A percentile compares a stretch with the other conserved stretches of the same genome.
These are phyloP conservation scores for Pagetopsis macropterus DNA, from an alignment of 2,797 vertebrate genomes.

Conservation along the genomic window DNA sequence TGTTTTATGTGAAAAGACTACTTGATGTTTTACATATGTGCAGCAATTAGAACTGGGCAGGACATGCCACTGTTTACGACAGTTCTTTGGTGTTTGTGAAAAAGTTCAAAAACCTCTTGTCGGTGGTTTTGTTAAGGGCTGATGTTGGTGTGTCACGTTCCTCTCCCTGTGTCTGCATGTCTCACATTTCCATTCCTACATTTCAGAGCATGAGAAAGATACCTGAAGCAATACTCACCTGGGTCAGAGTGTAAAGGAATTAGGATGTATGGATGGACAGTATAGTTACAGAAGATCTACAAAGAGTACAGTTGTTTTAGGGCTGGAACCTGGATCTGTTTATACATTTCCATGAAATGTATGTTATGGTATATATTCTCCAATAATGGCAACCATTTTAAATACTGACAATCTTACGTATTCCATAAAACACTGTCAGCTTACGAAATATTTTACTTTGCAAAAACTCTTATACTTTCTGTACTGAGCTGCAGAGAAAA, in stretches of 20 bases:
- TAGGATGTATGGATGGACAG: background rate
- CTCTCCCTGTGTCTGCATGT: background rate
- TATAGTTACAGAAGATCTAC: background rate
- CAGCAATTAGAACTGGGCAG: background rate
- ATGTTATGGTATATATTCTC: too few relatives aligned
- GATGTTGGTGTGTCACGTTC: slow-evolving; percentile 2
- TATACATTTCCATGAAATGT: too few relatives aligned
- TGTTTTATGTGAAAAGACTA: background rate
- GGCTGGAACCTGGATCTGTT: too few relatives aligned
- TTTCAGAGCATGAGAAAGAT: slow-evolving; percentile 13
- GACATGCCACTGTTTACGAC: slow-evolving; percentile 9
- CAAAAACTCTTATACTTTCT: background rate
- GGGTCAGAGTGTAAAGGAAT: background rate
- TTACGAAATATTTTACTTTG: background rate
- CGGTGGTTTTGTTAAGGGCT: background rate
- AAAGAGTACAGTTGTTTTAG: background rate
- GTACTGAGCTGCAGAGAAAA: background rate
- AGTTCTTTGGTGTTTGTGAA: slow-evolving; percentile 50
- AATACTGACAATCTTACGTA: background rate
- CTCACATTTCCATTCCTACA: background rate
- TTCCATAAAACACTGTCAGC: background rate
- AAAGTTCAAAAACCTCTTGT: slow-evolving; percentile 6
- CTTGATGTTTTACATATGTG: slow-evolving; percentile 9
- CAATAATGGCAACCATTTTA: too few relatives aligned
- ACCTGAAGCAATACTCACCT: slow-evolving; percentile 1